Percentiles rank a stretch among this genome's conserved stretches.
These are phyloP conservation scores for Drosophila affinis DNA, from an alignment of 2,888 invertebrate species.

Conservation along the genomic window DNA sequence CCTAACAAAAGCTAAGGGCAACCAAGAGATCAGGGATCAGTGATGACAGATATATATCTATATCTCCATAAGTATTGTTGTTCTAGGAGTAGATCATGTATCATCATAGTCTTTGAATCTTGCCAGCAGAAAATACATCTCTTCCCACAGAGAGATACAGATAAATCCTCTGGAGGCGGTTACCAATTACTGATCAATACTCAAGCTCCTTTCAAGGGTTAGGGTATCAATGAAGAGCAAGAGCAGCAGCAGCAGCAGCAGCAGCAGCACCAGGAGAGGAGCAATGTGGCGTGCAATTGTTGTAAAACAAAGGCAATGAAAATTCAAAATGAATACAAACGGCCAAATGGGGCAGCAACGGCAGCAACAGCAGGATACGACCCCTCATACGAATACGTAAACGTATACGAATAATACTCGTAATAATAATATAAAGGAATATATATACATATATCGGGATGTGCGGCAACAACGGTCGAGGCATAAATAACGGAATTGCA, in stretches of 20 bases:
- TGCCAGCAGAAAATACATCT: no score
- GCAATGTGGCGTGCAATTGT: constrained; percentile 67
- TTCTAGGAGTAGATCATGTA: no score
- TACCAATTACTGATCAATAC: neutral
- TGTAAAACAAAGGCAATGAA: constrained; percentile 73
- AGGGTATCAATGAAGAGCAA: constrained; percentile 21
- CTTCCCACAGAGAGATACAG: neutral
- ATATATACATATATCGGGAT: constrained; percentile 12
- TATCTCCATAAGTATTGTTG: no score
- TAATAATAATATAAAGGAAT: constrained; percentile 35
- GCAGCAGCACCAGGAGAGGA: constrained; percentile 27
- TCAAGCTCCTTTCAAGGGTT: neutral
- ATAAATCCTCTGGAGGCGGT: neutral
- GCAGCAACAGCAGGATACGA: constrained; percentile 18
- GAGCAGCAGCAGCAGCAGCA: constrained; percentile 6
- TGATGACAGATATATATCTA: no score
- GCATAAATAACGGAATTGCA: constrained; percentile 46
- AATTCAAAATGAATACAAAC: constrained; percentile 51
- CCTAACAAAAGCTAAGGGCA: neutral
- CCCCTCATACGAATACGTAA: neutral
- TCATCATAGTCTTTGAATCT: no score
- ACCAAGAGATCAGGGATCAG: no score
- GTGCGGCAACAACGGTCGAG: constrained; percentile 28
- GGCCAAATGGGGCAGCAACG: constrained; percentile 46
- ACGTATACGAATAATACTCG: constrained; percentile 65